Conservation (phyloP, 2,888 invertebrate genomes). For the Drosophila barbarae region DNA sequence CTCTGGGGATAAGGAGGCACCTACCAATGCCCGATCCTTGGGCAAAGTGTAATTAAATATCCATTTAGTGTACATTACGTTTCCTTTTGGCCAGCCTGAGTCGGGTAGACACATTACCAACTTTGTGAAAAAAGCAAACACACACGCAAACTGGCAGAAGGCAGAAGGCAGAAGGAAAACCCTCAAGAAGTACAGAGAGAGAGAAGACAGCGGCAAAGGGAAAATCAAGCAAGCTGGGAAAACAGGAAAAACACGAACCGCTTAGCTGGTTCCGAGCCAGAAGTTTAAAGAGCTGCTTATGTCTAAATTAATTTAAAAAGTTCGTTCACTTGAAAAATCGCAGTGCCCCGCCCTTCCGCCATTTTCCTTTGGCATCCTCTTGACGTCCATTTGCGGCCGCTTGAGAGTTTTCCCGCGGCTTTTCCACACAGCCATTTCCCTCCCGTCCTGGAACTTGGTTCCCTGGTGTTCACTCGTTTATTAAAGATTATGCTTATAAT, state of each 20-base stretch:
- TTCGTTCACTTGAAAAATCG: conserved; percentile 72
- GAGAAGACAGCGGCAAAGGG: neutral
- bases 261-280: conserved; percentile 31
- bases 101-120: conserved; percentile 63
- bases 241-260: conserved; percentile 36
- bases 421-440: conserved; percentile 18
- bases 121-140: conserved; percentile 30
- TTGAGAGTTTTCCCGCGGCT: conserved; percentile 60
- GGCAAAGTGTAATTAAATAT: conserved; percentile 70
- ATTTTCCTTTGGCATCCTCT: conserved; percentile 28
- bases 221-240: neutral
- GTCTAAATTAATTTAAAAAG: conserved; percentile 74
- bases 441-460: conserved; percentile 15
- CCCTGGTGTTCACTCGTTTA: conserved; percentile 69
- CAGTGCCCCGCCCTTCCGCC: conserved; percentile 26
- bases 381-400: conserved; percentile 59
- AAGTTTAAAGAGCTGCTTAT: conserved; percentile 72
- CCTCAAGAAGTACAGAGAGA: conserved; percentile 21
- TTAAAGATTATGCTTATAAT: conserved; percentile 75
- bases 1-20: conserved; percentile 8
- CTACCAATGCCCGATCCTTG: conserved; percentile 16
- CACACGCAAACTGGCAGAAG: conserved; percentile 13
- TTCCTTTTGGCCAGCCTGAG: conserved; percentile 61
- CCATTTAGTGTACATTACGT: conserved; percentile 74
- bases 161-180: conserved; percentile 5